Evolutionary conservation across 2,888 invertebrate genomes (phyloP), one percentile per base, ranked within the genome.

Genomic region (Acanthosepion lycidas): DNA sequence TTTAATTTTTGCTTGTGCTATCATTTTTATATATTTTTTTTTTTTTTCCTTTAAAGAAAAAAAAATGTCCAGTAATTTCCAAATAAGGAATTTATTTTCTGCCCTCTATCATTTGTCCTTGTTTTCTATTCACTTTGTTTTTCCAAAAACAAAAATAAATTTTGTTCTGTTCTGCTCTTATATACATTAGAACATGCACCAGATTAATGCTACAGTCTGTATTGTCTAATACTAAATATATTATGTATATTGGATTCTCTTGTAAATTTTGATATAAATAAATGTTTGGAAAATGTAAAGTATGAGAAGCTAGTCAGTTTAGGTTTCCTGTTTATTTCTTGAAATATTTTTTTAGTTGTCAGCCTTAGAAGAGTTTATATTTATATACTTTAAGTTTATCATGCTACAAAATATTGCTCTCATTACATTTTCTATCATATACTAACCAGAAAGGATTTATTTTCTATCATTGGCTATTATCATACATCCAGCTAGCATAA

Each of bases 221-320:
- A 59, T 20, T 59, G 59, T 59, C 59, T 59, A 23, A 59, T 59
- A 20, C 78, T 78, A n/a, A 78, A 12, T 42, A 42, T 42, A 33
- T 78, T n/a, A 78, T 78, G 20, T 59, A 33, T 78, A 78, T n/a
- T 78, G n/a, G 33, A 78, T 78, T 9, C n/a, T n/a, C 12, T 78
- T 78, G 15, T 78, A 8, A 18, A n/a, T 78, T 78, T 78, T 78
- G n/a, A 78, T 78, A 78, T 78, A n/a, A 78, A n/a, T n/a, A 78
- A 78, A 78, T 78, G n/a, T 78, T 78, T 78, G 78, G 78, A 78
- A 78, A 78, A 78, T n/a, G 23, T 78, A 78, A 78, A 78, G 78
- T n/a, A 78, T 78, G 6, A 78, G 78, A n/a, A 78, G 28, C 28
- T n/a, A 59, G 23, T 23, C 23, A 26, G 59, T 59, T 59, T 59